phyloP scores from a whole-genome alignment of 2,888 invertebrate species.

The Sphaeridia pumilis region DNA sequence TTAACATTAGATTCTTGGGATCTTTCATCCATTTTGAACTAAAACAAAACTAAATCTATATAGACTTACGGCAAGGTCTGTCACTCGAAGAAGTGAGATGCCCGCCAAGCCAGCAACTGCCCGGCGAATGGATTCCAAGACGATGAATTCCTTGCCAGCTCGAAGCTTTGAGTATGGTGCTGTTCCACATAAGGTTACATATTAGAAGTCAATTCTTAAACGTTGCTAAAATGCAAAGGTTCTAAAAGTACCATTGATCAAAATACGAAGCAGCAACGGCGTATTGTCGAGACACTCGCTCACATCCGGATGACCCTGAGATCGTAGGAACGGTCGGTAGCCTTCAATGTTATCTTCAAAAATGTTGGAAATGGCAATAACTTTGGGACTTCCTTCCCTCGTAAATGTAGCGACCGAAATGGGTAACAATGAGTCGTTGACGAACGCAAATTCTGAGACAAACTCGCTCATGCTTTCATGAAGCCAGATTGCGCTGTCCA shows the following conservation, averaged over 20 bases:
- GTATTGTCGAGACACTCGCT: slow-evolving; percentile 33
- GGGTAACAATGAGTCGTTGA: slow-evolving; percentile 33
- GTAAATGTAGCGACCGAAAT: slow-evolving; percentile 34
- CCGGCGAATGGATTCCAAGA: slow-evolving; percentile 38
- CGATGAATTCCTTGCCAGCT: slow-evolving; percentile 35
- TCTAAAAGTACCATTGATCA: slow-evolving; percentile 27
- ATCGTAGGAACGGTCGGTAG: slow-evolving; percentile 32
- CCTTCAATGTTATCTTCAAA: slow-evolving; percentile 34
- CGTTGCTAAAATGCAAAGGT: neutral
- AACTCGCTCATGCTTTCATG: slow-evolving; percentile 35
- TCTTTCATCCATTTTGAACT: neutral
- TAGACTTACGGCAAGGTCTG: slow-evolving; percentile 38
- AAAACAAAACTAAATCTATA: neutral
- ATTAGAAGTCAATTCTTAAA: neutral
- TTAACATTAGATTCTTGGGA: neutral
- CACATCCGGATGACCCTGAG: slow-evolving; percentile 34
- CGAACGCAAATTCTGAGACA: slow-evolving; percentile 35
- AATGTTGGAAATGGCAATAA: slow-evolving; percentile 35
- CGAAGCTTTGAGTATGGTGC: slow-evolving; percentile 35
- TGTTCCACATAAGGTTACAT: slow-evolving; percentile 2
- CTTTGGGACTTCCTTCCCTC: slow-evolving; percentile 32
- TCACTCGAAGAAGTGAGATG: slow-evolving; percentile 38
- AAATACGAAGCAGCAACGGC: slow-evolving; percentile 33
- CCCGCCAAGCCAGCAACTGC: slow-evolving; percentile 38
- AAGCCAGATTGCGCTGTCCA: slow-evolving; percentile 36